Evolutionary conservation across 2,888 invertebrate genomes (phyloP).

Genomic region (Melanostoma scalare): DNA sequence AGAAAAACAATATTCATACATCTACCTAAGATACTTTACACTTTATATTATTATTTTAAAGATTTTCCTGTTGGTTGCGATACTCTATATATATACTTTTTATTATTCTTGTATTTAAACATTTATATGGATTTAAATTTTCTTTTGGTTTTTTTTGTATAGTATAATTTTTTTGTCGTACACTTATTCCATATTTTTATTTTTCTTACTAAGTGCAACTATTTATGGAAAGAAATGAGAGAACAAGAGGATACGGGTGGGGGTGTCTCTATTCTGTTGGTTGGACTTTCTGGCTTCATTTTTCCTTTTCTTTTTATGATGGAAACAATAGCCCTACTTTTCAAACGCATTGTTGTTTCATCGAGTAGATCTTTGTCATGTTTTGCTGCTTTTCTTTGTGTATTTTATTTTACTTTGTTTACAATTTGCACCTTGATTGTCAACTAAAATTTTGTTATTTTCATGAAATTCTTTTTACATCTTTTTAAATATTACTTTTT

Average conservation of each 20-base stretch:
- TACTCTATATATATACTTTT: slow-evolving; percentile 32
- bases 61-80: slow-evolving; percentile 50
- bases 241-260: slow-evolving; percentile 67
- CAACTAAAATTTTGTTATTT: slow-evolving; percentile 71
- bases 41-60: slow-evolving; percentile 28
- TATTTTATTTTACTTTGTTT: slow-evolving; percentile 65
- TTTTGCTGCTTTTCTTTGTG: slow-evolving; percentile 44
- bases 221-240: slow-evolving; percentile 44
- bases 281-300: slow-evolving; percentile 12
- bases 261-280: slow-evolving; percentile 53
- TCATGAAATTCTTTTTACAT: slow-evolving; percentile 51
- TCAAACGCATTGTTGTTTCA: slow-evolving; percentile 22
- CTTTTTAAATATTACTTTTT: slow-evolving; percentile 22
- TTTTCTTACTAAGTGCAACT: slow-evolving; percentile 46
- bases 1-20: slow-evolving; percentile 47
- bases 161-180: slow-evolving; percentile 37
- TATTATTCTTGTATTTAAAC: slow-evolving; percentile 45
- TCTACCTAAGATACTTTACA: slow-evolving; percentile 71
- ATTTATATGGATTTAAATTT: slow-evolving; percentile 54
- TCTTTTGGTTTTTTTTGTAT: slow-evolving; percentile 21
- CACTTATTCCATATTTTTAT: slow-evolving; percentile 50
- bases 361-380: slow-evolving; percentile 35
- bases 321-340: slow-evolving; percentile 4
- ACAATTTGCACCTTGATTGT: slow-evolving; percentile 74
- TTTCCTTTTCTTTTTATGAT: slow-evolving; percentile 15